Evolutionary conservation across 2,113 vertebrate species (phyloP), one percentile per base, ranked within the genome.

Genomic region (Pollachius pollachius): DNA sequence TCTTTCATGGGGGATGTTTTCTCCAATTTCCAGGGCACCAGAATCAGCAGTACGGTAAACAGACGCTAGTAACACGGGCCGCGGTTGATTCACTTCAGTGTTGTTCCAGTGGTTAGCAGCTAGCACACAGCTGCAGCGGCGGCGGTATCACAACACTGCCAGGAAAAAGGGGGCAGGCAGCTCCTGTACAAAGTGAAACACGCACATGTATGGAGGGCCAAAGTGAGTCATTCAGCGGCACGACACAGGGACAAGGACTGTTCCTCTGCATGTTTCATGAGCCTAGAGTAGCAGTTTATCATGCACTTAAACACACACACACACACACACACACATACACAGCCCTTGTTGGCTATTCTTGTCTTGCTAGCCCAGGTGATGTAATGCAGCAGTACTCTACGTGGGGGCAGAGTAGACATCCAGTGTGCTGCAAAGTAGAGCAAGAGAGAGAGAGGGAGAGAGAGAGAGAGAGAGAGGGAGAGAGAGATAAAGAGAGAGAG

Each of bases 331-430:
- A 69, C 64, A 74, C 69, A 30, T 63, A 63, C 67, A 62, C 68
- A 70, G 56, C 41, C 48, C 68, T 76, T 63, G 67, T 85, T 59
- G 64, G 52, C 59, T 71, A 74, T 79, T 81, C 62, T 69, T 62
- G 62, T 77, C 74, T 77, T 56, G 57, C 61, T 27, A 57, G 63
- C 34, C 23, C 63, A 75, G 75, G 86, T 91, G 90, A 92, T 86
- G 90, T 92, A 86, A 91, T 92, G 86, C 86, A 87, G 80, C 78
- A 54, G 34, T 76, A 81, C 74, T 9, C 37, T 62, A 68, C 58
- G 70, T 65, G 34, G 34, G 41, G 57, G 48, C 23, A 85, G 77
- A 27, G 69, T 54, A 74, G 78, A 60, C 60, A 66, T 67, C 56
- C 60, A 18, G 68, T 52, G 76, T 69, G 66, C 9, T 52, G 23